These are phyloP conservation scores for Amblyraja radiata DNA, from an alignment of 2,797 vertebrate genomes.

Conservation along the genomic window DNA sequence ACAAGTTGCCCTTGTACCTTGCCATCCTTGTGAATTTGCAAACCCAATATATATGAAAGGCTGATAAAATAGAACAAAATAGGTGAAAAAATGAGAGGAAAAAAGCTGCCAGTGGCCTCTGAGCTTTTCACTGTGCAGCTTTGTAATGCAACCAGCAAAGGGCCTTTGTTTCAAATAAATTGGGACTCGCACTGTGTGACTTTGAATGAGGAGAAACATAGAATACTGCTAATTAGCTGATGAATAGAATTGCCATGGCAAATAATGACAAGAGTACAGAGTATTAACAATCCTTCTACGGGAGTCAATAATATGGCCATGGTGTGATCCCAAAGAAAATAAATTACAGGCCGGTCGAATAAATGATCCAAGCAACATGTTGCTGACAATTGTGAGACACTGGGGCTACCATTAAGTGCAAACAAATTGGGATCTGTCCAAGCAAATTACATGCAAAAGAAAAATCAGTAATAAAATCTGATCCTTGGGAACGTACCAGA, in stretches of 20 bases:
- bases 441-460: conserved; percentile 13
- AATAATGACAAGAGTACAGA: not conserved
- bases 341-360: not conserved
- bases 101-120: not conserved
- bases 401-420: not conserved
- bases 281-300: not conserved
- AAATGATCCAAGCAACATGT: conserved; percentile 20
- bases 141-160: not conserved
- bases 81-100: not conserved
- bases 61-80: conserved; percentile 22
- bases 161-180: not conserved
- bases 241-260: not conserved
- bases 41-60: not conserved
- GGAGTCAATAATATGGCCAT: not conserved
- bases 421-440: conserved; percentile 8
- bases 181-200: not conserved
- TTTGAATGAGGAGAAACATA: not conserved
- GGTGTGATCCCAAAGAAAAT: not conserved
- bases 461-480: conserved; percentile 4
- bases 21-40: conserved; percentile 12
- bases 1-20: not conserved
- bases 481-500: not conserved
- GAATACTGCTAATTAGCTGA: not conserved
- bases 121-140: not conserved
- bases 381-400: not conserved